Base-by-base conservation (phyloP, 2,888 invertebrate species). In the Hirtodrosophila trivittata region DNA sequence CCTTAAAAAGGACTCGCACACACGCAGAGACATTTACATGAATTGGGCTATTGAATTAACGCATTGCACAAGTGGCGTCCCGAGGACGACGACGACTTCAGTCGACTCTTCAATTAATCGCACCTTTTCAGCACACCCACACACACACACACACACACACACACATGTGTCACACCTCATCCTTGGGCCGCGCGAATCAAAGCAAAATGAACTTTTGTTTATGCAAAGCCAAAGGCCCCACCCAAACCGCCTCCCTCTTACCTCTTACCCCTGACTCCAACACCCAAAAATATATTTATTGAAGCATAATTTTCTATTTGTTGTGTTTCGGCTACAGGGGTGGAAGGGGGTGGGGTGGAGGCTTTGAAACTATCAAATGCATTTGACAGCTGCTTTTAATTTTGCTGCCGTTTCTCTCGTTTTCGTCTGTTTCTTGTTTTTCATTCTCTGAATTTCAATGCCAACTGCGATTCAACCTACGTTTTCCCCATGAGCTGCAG, bases 81-180 rank as follows among this genome's bases (percentile, higher is more conserved):
- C 33, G 26, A 13, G 32, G n/a, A 9, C 38, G 9, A 46, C 45
- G 57, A 51, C 54, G 42, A 55, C 59, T 62, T 68, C 46, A 33
- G 12, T n/a, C 49, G 43, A 67, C 80, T 76, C 80, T 80, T 77
- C 88, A 87, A 86, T 87, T 86, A 86, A 87, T 85, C 81, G 87
- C 87, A 86, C 87, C 87, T 85, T 87, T 86, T 83, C 75, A 68
- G 56, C 67, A 43, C 13, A 49, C 47, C 52, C 49, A 58, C 46
- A 43, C 37, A 16, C 38, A 41, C 41, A 33, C 26, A 9, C 18
- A 16, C 43, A 46, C 16, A 38, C 9, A 0, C 18, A 35, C 26
- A 12, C 43, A 8, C 49, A 37, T n/a, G n/a, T n/a, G n/a, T n/a
- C 49, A 14, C 41, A 54, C 33, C 42, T 49, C 45, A 33, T 30